Base-by-base conservation (phyloP, 2,888 invertebrate species). In the Busseola fusca region DNA sequence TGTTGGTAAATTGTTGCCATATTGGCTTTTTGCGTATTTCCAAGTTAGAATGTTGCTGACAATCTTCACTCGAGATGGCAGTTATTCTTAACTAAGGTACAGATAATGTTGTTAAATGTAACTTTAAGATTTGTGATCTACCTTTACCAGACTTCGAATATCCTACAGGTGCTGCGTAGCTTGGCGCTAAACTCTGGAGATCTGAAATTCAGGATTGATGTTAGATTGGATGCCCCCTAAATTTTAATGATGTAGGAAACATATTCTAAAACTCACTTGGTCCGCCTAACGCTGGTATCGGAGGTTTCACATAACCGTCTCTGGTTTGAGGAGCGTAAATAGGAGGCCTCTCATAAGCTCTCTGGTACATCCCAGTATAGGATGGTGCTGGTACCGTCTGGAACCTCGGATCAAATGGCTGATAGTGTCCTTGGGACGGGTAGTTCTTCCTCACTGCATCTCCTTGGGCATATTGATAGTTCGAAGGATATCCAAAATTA, bases 351-450 rank as follows among this genome's bases (percentile, higher is more conserved):
- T 78, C 77, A 25, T 80, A 80, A 52, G 80, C 65, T 50, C 71
- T 69, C 42, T 84, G 83, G 59, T 86, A 87, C 30, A 83, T 37
- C 14, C 78, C 60, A 27, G 86, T 75, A 45, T 86, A 87, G 0
- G 80, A n/a, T 7, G 87, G 75, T 0, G 81, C 56, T 30, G 78
- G 70, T 3, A 75, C 66, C 72, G 85, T 80, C 30, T 74, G 80
- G 27, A 69, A 71, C 21, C 80, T 76, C 7, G 69, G 73, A 34
- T 73, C 78, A 42, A 74, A 80, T 16, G 72, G 62, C 45, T 70
- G 77, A 56, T 59, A 80, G 27, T 48, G 72, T 5, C 68, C 68
- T 0, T 69, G 76, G 12, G 72, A 56, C 0, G 63, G 52, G 12
- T 72, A 80, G 52, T 40, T 56, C 45, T 45, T 72, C 10, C 42